phyloP scores from a whole-genome alignment of 2,888 invertebrate species.

The Drosophila hamatofila region DNA sequence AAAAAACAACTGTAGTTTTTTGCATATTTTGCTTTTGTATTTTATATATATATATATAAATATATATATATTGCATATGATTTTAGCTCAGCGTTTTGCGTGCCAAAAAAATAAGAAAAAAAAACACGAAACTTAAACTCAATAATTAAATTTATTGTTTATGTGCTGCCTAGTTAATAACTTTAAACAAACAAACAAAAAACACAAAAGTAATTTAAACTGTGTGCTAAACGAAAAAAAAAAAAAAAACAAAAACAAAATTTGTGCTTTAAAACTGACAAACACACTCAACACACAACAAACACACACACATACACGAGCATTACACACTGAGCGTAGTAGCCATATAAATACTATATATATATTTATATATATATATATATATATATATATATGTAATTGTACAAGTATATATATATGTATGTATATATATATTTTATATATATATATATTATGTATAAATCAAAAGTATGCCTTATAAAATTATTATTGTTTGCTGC shows the following conservation, averaged over 20 bases:
- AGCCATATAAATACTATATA: conserved; percentile 63
- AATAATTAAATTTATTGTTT: conserved; percentile 33
- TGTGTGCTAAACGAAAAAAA: conserved; percentile 61
- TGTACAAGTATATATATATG: conserved; percentile 28
- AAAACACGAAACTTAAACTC: conserved; percentile 17
- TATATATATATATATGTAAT: conserved; percentile 11
- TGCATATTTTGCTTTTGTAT: conserved; percentile 33
- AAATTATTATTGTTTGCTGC: conserved; percentile 49
- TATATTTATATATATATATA: conserved; percentile 29
- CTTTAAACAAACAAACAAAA: conserved; percentile 6
- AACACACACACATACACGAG: conserved; percentile 14
- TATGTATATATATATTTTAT: conserved; percentile 19
- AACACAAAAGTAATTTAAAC: conserved; percentile 24
- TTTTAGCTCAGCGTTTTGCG: conserved; percentile 34
- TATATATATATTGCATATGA: not conserved
- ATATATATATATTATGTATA: conserved; percentile 18
- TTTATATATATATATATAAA: conserved; percentile 27
- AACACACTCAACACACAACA: conserved; percentile 13
- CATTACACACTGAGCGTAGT: conserved; percentile 54
- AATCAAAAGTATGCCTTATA: conserved; percentile 33
- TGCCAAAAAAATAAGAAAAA: conserved; percentile 29
- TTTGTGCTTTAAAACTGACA: conserved; percentile 48
- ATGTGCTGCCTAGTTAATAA: conserved; percentile 38
- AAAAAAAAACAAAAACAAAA: conserved; percentile 4
- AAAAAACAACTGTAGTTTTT: conserved; percentile 1